Base-by-base conservation (phyloP, 2,888 invertebrate species). In the Ctenicera cuprea region DNA sequence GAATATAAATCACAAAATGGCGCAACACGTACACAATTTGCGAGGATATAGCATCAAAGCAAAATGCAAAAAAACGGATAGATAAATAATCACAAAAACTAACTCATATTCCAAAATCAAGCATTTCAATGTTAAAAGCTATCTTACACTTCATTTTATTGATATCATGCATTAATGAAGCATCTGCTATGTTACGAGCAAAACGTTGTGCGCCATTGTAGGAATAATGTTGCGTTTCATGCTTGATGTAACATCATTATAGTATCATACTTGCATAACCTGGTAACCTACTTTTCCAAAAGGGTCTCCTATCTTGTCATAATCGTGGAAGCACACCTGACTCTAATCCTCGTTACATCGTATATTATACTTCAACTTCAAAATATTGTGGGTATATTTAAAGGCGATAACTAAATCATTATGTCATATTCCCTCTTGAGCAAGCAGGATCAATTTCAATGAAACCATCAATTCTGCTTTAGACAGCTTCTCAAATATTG, bases 261-360 rank as follows among this genome's bases (percentile, higher is more conserved):
- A 62, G 62, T 26, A 38, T 26, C 62, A 16, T 26, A 45, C 43
- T 45, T 62, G 43, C 26, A 62, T 45, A 62, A 62, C 62, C 62
- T 30, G 45, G 62, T 62, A 62, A 62, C 62, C 62, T 45, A 62
- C 26, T 62, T 62, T 62, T 8, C 26, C 14, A 30, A 43, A 62
- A 37, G 20, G 62, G 22, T 62, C 62, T 8, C 62, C 8, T 45
- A 43, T 22, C 62, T 45, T 26, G 7, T 45, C 45, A 41, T 43
- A 43, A n/a, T 4, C 18, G 18, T 18, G 9, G 59, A 7, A 45
- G 14, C n/a, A 14, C 30, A 62, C 62, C 62, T 62, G 62, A 62
- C 38, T 43, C 62, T 43, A n/a, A 20, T 45, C 26, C 43, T 45
- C 18, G 45, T 22, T 38, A 54, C 18, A 11, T 20, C 14, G 5